These are phyloP conservation scores for Sarcophaga caerulescens DNA, from an alignment of 2,888 invertebrate species.

Conservation along the genomic window DNA sequence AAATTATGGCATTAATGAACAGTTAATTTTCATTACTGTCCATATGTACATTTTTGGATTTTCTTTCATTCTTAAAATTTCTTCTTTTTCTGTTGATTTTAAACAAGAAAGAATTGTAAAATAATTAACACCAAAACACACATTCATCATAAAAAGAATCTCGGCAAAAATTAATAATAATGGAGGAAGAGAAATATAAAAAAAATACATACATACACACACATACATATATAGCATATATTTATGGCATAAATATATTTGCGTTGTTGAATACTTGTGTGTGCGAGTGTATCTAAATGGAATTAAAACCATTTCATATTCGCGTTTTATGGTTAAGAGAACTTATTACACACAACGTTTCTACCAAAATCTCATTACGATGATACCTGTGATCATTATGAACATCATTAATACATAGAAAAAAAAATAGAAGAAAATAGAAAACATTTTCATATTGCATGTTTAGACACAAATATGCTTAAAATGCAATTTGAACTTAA, in stretches of 20 bases:
- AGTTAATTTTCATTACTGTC: slow-evolving; percentile 69
- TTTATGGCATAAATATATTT: background rate
- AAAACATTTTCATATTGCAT: slow-evolving; percentile 19
- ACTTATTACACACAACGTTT: slow-evolving; percentile 17
- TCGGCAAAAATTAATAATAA: slow-evolving; percentile 13
- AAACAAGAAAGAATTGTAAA: slow-evolving; percentile 64
- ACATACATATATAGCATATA: too few species aligned
- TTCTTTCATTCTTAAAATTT: slow-evolving; percentile 38
- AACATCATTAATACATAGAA: slow-evolving; percentile 6
- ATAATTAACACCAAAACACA: slow-evolving; percentile 71
- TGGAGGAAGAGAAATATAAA: slow-evolving; percentile 26
- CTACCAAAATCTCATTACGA: slow-evolving; percentile 6
- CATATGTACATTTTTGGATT: slow-evolving; percentile 63
- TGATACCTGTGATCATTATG: background rate
- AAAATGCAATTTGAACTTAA: slow-evolving; percentile 14
- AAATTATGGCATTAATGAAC: slow-evolving; percentile 71
- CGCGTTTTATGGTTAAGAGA: slow-evolving; percentile 32
- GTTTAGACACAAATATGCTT: background rate
- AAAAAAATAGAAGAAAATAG: too few species aligned
- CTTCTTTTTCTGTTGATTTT: slow-evolving; percentile 30
- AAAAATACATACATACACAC: background rate
- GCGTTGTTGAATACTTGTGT: background rate
- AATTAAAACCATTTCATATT: slow-evolving; percentile 29
- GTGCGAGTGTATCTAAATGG: background rate
- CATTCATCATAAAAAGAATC: slow-evolving; percentile 56